Evolutionary conservation across 2,797 vertebrate species (phyloP).

Genomic region (Chloroceryle inda): DNA sequence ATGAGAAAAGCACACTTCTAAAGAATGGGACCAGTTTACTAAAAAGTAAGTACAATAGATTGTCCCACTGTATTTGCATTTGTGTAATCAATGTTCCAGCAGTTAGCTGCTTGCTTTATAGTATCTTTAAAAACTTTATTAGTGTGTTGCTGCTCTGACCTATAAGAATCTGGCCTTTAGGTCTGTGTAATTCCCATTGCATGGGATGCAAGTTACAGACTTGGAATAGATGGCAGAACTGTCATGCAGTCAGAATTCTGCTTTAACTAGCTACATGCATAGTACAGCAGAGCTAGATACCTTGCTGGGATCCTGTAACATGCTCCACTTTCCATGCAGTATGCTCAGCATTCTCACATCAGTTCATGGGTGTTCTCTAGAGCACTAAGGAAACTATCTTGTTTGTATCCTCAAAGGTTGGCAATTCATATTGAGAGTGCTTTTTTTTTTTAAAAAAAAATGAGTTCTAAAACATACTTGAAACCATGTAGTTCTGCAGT

Average conservation of each 20-base stretch:
- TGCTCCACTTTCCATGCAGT: not conserved
- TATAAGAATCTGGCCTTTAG: not conserved
- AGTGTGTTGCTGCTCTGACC: not conserved
- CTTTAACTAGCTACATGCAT: not conserved
- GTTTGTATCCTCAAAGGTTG: not conserved
- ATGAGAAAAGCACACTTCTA: not conserved
- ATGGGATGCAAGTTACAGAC: not conserved
- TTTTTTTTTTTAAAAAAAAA: not conserved
- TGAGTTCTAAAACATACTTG: not conserved
- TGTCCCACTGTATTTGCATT: slow-evolving; percentile 13
- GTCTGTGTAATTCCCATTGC: not conserved
- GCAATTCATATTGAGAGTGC: not conserved
- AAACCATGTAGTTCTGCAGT: not conserved
- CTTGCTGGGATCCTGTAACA: not conserved
- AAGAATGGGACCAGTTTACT: not conserved
- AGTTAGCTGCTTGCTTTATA: not conserved
- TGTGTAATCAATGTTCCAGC: not conserved
- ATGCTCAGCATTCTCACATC: not conserved
- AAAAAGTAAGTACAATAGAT: not conserved
- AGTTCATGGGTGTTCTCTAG: not conserved
- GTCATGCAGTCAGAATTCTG: not conserved
- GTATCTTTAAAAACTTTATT: not conserved
- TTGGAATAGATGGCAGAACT: not conserved
- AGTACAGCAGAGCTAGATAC: not conserved
- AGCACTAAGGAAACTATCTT: not conserved